Base-by-base conservation (phyloP, 2,888 invertebrate species). In the Oscheius sp. region DNA sequence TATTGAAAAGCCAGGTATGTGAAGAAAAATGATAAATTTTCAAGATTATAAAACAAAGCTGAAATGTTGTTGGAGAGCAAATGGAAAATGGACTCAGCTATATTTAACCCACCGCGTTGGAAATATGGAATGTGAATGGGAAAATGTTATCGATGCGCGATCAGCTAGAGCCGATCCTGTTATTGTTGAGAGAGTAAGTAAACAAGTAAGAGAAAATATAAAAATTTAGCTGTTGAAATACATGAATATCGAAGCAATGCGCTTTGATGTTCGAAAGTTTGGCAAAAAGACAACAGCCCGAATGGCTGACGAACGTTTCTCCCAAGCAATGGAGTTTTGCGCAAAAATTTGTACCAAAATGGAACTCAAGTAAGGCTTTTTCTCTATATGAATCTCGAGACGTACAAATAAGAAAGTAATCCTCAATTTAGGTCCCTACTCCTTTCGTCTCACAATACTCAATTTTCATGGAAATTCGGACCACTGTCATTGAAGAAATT, bases 231-330 rank as follows among this genome's bases (percentile, higher is more conserved):
- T 75, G 17, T 49, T 75, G 8, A 70, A 71, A 14, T 75, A 75
- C 38, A 73, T 72, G 68, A 64, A 61, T 8, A 44, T 75, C 2
- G 64, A 68, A 24, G 75, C 75, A 2, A 68, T 73, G 6, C 68
- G 75, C 14, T 73, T 75, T 44, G 71, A 75, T 57, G 75, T 75
- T 8, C 45, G 75, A 8, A 75, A 75, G 41, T 68, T 69, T 28
- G 71, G 75, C 14, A 30, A 49, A 63, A 12, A 12, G 14, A 71
- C 71, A 33, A 70, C 68, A 0, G 47, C 38, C 20, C 49, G 75
- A 2, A 44, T 67, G 28, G 54, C 67, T 20, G 75, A 75, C 26
- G 73, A 75, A 44, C 67, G 71, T 36, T 75, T 75, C 32, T 63
- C 63, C 14, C 69, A 75, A 36, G 70, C 67, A 4, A 24, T 75